Conservation (phyloP, 2,888 invertebrate species). For the Mythimna ferrago region DNA sequence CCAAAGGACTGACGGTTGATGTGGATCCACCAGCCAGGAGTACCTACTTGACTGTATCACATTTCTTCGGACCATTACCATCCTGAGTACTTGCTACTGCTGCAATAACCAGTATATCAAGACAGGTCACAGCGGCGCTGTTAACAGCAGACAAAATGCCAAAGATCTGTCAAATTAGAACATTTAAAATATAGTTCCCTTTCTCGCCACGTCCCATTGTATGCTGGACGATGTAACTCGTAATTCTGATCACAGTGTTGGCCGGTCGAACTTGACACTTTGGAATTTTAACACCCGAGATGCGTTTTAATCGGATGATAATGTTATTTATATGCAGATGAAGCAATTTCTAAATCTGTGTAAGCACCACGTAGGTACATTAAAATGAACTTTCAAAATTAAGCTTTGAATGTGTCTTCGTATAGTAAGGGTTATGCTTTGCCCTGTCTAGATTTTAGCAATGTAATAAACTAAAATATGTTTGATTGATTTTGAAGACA, state of each 20-base stretch:
- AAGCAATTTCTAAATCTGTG: constrained; percentile 50
- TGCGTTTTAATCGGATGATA: constrained; percentile 66
- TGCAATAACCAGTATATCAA: constrained; percentile 4
- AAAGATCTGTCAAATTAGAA: constrained; percentile 4
- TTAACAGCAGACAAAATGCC: neutral
- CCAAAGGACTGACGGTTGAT: neutral
- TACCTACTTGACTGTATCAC: constrained; percentile 12
- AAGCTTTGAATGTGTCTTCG: neutral
- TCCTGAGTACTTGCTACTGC: constrained; percentile 8
- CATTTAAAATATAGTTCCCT: neutral
- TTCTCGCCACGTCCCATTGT: neutral
- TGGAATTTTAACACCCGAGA: constrained; percentile 76
- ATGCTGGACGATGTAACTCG: constrained; percentile 35
- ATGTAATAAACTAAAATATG: too few relatives aligned
- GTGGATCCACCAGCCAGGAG: neutral
- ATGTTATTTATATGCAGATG: constrained; percentile 51
- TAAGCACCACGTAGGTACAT: neutral
- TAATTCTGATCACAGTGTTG: constrained; percentile 62
- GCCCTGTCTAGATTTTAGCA: too few relatives aligned
- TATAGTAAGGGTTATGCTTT: neutral
- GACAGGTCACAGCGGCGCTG: neutral
- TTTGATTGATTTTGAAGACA: neutral
- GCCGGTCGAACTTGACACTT: constrained; percentile 75
- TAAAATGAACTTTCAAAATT: constrained; percentile 29
- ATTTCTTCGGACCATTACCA: constrained; percentile 13